A percentile compares a stretch with the other conserved stretches of the same genome.
phyloP scores from a whole-genome alignment of 2,113 vertebrate species.

The Candoia aspera region DNA sequence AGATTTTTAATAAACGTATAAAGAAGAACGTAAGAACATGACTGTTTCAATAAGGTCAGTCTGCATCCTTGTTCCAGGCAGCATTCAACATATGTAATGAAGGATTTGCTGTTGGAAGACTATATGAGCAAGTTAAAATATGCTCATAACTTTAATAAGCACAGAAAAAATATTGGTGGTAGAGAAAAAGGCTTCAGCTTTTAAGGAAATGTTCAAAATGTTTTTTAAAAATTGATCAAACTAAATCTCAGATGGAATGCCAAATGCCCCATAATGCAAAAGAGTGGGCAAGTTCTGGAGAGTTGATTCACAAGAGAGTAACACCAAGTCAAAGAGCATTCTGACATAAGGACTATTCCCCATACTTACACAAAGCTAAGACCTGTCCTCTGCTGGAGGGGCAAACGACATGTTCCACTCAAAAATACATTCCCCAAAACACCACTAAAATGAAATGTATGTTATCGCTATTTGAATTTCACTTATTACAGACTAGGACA shows the following conservation, averaged over 20 bases:
- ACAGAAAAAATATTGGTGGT: background rate
- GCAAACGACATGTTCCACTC: background rate
- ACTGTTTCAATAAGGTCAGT: background rate
- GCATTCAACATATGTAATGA: background rate
- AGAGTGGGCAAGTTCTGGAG: background rate
- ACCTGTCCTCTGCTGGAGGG: background rate
- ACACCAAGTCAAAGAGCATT: background rate
- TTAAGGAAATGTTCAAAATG: background rate
- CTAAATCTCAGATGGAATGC: background rate
- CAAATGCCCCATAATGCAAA: background rate
- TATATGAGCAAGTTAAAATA: background rate
- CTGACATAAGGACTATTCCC: too few relatives aligned
- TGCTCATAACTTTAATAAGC: background rate
- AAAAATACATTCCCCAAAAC: too few relatives aligned
- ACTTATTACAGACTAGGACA: too few relatives aligned
- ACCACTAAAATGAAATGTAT: too few relatives aligned
- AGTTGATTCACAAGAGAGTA: background rate
- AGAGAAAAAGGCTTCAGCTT: background rate
- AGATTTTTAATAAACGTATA: background rate
- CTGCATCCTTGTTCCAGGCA: background rate
- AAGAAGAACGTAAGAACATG: background rate
- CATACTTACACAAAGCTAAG: background rate
- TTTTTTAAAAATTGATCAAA: background rate
- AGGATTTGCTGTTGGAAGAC: background rate
- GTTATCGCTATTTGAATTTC: too few relatives aligned